phyloP scores from a whole-genome alignment of 1,140 invertebrate genomes.

The Theocolax elegans region DNA sequence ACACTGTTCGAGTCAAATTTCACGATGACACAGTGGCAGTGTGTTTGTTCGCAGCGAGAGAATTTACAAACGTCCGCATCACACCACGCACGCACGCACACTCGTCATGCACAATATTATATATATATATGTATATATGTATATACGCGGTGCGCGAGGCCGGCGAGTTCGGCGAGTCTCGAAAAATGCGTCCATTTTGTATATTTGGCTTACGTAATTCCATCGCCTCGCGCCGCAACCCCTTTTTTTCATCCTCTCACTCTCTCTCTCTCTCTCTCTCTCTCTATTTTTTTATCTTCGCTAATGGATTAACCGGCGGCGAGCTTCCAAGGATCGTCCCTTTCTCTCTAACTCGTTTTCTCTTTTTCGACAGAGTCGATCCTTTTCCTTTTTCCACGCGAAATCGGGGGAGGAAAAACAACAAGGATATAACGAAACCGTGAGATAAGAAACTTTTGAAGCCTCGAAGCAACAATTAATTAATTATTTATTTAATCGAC shows the following conservation, averaged over 20 bases:
- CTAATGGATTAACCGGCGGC: conserved; percentile 22
- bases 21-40: conserved; percentile 38
- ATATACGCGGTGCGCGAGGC: not conserved
- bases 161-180: too few relatives aligned
- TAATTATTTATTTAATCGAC: too few relatives aligned
- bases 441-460: conserved; percentile 42
- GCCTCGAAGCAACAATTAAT: too few relatives aligned
- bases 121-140: too few relatives aligned
- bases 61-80: too few relatives aligned
- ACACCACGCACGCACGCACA: too few relatives aligned
- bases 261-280: not conserved
- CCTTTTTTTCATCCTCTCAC: not conserved
- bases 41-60: not conserved
- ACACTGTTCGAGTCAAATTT: conserved; percentile 32
- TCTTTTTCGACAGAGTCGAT: too few relatives aligned
- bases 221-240: conserved; percentile 13
- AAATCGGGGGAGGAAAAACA: conserved; percentile 11
- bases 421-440: not conserved
- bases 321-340: too few relatives aligned
- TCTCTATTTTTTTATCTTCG: conserved; percentile 13
- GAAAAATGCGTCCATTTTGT: not conserved
- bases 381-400: conserved; percentile 4
- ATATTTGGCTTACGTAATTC: conserved; percentile 34
- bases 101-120: too few relatives aligned
- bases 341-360: too few relatives aligned